Conservation (phyloP, 2,797 vertebrate species). For the Alauda arvensis region DNA sequence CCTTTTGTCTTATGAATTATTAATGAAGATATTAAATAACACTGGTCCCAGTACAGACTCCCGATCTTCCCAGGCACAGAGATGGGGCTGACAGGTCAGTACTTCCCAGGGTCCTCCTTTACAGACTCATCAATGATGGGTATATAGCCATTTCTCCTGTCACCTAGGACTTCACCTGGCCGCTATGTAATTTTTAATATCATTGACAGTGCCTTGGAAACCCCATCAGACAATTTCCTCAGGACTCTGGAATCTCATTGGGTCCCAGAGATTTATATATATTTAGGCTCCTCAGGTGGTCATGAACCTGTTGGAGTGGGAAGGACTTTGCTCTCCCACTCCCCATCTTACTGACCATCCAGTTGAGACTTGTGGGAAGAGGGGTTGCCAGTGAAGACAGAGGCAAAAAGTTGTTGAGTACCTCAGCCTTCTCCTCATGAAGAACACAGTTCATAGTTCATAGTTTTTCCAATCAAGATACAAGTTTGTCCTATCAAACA, state of each 20-base stretch:
- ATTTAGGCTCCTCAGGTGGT: neutral
- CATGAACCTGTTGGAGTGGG: neutral
- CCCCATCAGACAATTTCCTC: neutral
- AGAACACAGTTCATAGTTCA: neutral
- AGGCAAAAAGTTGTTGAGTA: neutral
- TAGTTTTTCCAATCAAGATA: neutral
- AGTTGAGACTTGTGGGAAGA: neutral
- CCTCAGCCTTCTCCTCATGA: neutral
- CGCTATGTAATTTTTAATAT: neutral
- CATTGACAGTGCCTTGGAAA: neutral
- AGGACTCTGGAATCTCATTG: neutral
- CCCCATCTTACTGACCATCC: neutral
- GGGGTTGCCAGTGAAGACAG: neutral
- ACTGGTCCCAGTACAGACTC: neutral
- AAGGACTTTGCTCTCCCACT: neutral
- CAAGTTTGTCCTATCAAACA: neutral
- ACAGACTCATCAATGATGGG: neutral
- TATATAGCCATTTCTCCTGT: neutral
- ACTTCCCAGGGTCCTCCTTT: neutral
- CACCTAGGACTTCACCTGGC: neutral
- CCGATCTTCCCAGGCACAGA: neutral
- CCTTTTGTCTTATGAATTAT: neutral
- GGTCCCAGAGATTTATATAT: neutral
- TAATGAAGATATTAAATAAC: neutral
- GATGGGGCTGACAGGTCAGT: accelerated